These are phyloP conservation scores for Rhea americana DNA, from an alignment of 2,113 vertebrate genomes.

Conservation along the genomic window DNA sequence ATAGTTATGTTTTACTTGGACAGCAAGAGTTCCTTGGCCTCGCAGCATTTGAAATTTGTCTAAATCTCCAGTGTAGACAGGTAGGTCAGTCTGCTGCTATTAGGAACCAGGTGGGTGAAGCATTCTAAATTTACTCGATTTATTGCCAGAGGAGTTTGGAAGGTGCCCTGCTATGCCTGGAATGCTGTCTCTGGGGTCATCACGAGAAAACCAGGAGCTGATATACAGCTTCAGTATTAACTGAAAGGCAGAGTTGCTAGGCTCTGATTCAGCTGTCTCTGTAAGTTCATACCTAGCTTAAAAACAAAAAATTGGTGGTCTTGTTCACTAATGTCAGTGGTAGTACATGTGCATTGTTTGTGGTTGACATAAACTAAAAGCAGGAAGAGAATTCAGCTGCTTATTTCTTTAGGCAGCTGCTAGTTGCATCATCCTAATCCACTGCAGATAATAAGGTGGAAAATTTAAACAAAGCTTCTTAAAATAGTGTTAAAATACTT, in stretches of 20 bases:
- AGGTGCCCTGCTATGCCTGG: conserved; percentile 3
- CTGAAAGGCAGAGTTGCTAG: background rate
- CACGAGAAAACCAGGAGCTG: background rate
- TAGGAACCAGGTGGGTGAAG: conserved; percentile 34
- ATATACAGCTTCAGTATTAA: background rate
- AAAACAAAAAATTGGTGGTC: background rate
- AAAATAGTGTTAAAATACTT: background rate
- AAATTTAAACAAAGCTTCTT: background rate
- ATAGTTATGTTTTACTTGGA: background rate
- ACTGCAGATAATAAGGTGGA: background rate
- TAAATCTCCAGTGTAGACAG: background rate
- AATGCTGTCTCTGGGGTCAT: conserved; percentile 3
- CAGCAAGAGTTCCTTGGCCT: conserved; percentile 42
- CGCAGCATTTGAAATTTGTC: conserved; percentile 7
- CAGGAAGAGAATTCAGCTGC: background rate
- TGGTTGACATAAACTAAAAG: background rate
- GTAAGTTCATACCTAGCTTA: background rate
- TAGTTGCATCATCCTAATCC: background rate
- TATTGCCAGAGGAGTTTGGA: conserved; percentile 20
- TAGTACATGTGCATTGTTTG: background rate
- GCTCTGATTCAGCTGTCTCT: background rate
- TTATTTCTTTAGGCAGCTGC: background rate
- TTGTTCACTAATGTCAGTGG: background rate
- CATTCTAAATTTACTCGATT: conserved; percentile 19
- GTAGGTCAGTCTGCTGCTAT: conserved; percentile 7